Conservation (phyloP, 1,140 invertebrate species). For the Gryllus bimaculatus region DNA sequence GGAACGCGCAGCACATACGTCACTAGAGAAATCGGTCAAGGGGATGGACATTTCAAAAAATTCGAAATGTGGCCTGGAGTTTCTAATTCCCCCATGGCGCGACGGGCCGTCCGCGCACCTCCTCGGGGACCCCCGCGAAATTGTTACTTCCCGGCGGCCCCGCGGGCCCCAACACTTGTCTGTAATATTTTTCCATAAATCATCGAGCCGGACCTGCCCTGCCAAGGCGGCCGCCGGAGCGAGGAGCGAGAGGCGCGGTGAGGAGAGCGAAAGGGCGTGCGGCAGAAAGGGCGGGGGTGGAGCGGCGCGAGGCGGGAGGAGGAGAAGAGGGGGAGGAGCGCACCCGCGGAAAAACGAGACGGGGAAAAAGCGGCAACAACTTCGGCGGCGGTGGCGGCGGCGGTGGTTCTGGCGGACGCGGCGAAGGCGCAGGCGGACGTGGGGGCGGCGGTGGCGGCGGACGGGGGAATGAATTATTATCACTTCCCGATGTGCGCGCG, state of each 20-base stretch:
- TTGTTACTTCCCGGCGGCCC: conserved; percentile 22
- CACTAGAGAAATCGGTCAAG: conserved; percentile 25
- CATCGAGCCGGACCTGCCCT: conserved; percentile 29
- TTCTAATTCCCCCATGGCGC: conserved; percentile 15
- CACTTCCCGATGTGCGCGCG: conserved; percentile 11
- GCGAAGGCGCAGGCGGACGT: background rate
- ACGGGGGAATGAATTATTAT: conserved; percentile 19
- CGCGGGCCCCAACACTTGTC: conserved; percentile 20
- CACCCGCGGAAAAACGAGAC: background rate
- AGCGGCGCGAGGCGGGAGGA: background rate
- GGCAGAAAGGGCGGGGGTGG: background rate
- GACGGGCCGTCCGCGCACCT: conserved; percentile 5
- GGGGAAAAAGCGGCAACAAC: background rate
- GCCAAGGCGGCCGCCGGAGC: conserved; percentile 1
- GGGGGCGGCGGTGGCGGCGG: background rate
- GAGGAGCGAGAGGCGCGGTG: background rate
- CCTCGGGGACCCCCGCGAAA: conserved; percentile 16
- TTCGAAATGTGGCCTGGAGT: conserved; percentile 15
- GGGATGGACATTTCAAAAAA: conserved; percentile 14
- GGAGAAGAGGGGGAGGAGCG: background rate
- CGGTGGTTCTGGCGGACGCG: background rate
- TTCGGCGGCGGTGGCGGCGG: background rate
- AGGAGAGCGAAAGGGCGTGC: background rate
- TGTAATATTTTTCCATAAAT: conserved; percentile 31
- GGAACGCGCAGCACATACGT: conserved; percentile 21